These are phyloP conservation scores for Lota lota DNA, from an alignment of 2,113 vertebrate species.

Conservation along the genomic window DNA sequence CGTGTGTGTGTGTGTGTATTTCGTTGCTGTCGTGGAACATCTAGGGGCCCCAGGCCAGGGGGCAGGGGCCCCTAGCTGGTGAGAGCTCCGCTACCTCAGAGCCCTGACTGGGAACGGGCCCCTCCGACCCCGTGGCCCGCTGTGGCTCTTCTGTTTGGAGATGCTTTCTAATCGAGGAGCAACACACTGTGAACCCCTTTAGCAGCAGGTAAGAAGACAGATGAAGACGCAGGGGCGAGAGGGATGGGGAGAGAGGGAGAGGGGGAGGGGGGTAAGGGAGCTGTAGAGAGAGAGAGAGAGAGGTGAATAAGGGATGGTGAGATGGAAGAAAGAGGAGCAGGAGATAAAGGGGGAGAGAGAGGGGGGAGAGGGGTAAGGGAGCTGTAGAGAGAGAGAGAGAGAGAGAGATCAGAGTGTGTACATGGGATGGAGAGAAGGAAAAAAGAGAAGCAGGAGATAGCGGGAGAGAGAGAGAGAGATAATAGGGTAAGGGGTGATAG, in stretches of 20 bases:
- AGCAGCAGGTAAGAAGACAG: slow-evolving; percentile 17
- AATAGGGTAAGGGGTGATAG: no score
- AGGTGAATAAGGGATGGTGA: no score
- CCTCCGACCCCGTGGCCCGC: neutral
- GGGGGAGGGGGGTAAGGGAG: no score
- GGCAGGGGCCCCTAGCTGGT: no score
- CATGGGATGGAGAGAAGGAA: no score
- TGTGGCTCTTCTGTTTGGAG: slow-evolving; percentile 21
- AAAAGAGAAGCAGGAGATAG: neutral
- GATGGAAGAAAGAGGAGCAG: no score
- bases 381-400: neutral
- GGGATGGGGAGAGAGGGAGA: no score
- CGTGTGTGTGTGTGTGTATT: neutral
- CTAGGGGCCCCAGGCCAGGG: no score
- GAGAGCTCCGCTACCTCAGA: neutral
- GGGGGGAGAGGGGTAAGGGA: neutral
- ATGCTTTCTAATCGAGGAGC: slow-evolving; percentile 15
- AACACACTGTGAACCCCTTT: slow-evolving; percentile 12
- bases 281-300: no score
- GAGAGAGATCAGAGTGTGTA: neutral
- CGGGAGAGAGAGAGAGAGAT: neutral
- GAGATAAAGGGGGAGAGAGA: no score
- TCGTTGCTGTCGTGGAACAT: neutral
- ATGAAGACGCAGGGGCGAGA: slow-evolving; percentile 19
- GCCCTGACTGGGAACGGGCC: neutral